Percentiles rank a stretch among this genome's conserved stretches.
Conservation (phyloP, 2,888 invertebrate genomes). For the Andrena fulva region DNA sequence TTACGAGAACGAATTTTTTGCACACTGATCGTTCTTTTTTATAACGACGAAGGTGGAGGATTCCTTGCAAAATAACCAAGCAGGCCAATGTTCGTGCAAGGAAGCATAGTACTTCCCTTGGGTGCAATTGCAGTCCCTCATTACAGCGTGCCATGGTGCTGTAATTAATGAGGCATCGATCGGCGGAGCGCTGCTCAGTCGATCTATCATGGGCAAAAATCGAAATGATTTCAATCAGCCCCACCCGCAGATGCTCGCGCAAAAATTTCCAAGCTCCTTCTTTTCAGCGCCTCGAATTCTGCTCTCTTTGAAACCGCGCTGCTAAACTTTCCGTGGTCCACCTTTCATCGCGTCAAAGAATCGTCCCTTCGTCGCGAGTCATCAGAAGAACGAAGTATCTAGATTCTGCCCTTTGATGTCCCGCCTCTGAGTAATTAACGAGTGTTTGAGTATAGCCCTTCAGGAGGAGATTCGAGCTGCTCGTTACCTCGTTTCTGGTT, state of each 20-base stretch:
- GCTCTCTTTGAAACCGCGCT: constrained; percentile 23
- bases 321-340: constrained; percentile 23
- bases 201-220: constrained; percentile 25
- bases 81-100: not conserved
- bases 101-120: not conserved
- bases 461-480: constrained; percentile 1
- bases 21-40: no score
- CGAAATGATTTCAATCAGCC: constrained; percentile 47
- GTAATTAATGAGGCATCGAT: constrained; percentile 57
- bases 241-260: not conserved
- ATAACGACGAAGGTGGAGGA: not conserved
- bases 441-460: constrained; percentile 7
- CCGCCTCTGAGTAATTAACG: constrained; percentile 8
- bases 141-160: constrained; percentile 45
- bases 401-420: constrained; percentile 5
- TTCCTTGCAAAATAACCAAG: not conserved
- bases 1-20: no score
- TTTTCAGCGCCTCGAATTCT: constrained; percentile 15
- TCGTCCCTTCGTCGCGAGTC: constrained; percentile 7
- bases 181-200: not conserved
- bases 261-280: not conserved
- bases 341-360: constrained; percentile 8
- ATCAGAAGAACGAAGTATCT: constrained; percentile 32
- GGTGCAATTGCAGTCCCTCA: constrained; percentile 23
- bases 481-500: constrained; percentile 6